These are phyloP conservation scores for Lophius americanus DNA, from an alignment of 2,797 vertebrate species.

Conservation along the genomic window DNA sequence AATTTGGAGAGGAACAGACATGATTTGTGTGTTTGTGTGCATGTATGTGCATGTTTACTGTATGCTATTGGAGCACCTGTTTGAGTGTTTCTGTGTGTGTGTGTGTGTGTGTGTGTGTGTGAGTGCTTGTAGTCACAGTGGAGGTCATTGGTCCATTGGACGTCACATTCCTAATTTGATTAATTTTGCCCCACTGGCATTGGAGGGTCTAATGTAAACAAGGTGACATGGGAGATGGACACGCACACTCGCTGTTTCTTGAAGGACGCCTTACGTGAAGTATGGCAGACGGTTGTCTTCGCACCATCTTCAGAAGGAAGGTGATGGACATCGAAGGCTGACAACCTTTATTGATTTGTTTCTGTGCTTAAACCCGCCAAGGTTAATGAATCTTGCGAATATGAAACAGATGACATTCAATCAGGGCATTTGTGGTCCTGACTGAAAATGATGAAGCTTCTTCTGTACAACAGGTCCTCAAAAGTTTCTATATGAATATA, in stretches of 20 bases:
- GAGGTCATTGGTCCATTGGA: conserved; percentile 50
- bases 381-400: neutral
- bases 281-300: neutral
- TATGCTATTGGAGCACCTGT: neutral
- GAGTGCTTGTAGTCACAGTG: conserved; percentile 19
- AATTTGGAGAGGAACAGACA: conserved; percentile 22
- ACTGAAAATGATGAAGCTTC: neutral
- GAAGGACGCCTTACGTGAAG: conserved; percentile 27
- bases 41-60: conserved; percentile 5
- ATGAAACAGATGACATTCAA: conserved; percentile 1
- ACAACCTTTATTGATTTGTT: conserved; percentile 15
- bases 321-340: conserved; percentile 7
- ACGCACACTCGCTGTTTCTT: neutral
- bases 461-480: neutral
- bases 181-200: conserved; percentile 49
- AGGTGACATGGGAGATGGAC: conserved; percentile 36
- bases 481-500: too few relatives aligned
- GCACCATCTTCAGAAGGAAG: neutral
- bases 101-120: conserved; percentile 13
- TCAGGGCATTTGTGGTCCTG: conserved; percentile 9
- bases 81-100: neutral
- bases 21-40: neutral
- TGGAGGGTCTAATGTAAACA: conserved; percentile 43
- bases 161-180: conserved; percentile 63
- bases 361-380: neutral